Evolutionary conservation across 2,888 invertebrate genomes (phyloP), one percentile per base, ranked within the genome.

Genomic region (Branchipolynoe longqiensis): DNA sequence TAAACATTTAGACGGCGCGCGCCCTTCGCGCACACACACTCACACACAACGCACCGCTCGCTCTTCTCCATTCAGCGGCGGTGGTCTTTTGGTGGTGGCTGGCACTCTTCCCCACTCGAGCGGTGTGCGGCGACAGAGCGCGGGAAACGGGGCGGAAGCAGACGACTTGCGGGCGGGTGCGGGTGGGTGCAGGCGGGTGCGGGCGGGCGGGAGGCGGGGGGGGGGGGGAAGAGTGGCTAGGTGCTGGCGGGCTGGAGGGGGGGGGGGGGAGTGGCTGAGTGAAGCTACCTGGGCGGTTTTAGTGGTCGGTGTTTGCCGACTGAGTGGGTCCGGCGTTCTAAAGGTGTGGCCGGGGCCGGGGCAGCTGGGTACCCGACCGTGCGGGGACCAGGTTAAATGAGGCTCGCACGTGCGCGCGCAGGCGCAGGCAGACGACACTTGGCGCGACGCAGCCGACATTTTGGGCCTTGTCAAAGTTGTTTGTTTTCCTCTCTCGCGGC

Each of bases 81-180:
- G 69, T 69, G 38, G 69, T 38, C 69, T 69, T 69, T 69, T 69
- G 69, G 69, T n/a, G 36, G 38, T 14, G n/a, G 69, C 22, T 22
- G 36, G 12, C 28, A 38, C 38, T 36, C 69, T 69, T 38, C 38
- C 38, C 69, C 69, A 69, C 69, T 69, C 69, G 36, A 69, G 18
- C 38, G 38, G 69, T 69, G 36, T 22, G 14, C 18, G 38, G 36
- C 22, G n/a, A 69, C 33, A 36, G 38, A 62, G 18, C 4, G 38
- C 36, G 69, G 69, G 69, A 69, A 69, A 25, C 69, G 36, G 69
- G 33, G 14, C n/a, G 69, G 69, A 69, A 69, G 38, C 69, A n/a
- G 12, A 25, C 18, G 56, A 25, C 25, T n/a, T n/a, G 25, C 28
- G 62, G 25, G n/a, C n/a, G n/a, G 38, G 69, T 22, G 36, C n/a